A percentile compares a stretch with the other conserved stretches of the same genome.
phyloP scores from a whole-genome alignment of 2,888 invertebrate genomes.

The Diarsia mendica region DNA sequence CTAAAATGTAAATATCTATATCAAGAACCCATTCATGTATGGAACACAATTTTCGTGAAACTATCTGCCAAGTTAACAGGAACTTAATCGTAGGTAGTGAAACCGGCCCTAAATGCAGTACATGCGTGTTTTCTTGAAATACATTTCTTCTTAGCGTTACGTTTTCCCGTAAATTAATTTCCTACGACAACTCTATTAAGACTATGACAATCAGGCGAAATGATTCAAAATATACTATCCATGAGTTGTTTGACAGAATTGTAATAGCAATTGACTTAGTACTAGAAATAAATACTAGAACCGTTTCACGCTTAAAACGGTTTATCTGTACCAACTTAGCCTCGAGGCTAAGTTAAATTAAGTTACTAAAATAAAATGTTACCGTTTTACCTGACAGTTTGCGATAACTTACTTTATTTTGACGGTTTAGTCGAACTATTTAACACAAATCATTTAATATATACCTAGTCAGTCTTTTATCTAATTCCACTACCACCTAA shows the following conservation, averaged over 20 bases:
- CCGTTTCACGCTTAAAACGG: slow-evolving; percentile 21
- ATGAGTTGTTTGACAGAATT: slow-evolving; percentile 26
- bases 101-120: background rate
- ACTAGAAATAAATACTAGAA: slow-evolving; percentile 48
- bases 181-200: slow-evolving; percentile 31
- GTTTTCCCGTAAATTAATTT: background rate
- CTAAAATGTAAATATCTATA: too few relatives aligned
- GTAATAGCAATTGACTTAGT: slow-evolving; percentile 52
- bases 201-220: slow-evolving; percentile 4
- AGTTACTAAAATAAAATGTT: slow-evolving; percentile 60
- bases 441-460: slow-evolving; percentile 56
- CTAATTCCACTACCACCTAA: too few relatives aligned
- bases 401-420: slow-evolving; percentile 38
- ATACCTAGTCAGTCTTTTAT: slow-evolving; percentile 22
- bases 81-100: too few relatives aligned
- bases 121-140: slow-evolving; percentile 1
- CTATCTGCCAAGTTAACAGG: too few relatives aligned
- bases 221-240: slow-evolving; percentile 26
- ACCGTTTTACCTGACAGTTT: slow-evolving; percentile 35
- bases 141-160: background rate
- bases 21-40: too few relatives aligned
- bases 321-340: slow-evolving; percentile 29
- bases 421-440: slow-evolving; percentile 29
- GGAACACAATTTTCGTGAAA: too few relatives aligned
- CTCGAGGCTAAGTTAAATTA: slow-evolving; percentile 48